Evolutionary conservation across 2,113 vertebrate genomes (phyloP).

Genomic region (Noctilio leporinus): DNA sequence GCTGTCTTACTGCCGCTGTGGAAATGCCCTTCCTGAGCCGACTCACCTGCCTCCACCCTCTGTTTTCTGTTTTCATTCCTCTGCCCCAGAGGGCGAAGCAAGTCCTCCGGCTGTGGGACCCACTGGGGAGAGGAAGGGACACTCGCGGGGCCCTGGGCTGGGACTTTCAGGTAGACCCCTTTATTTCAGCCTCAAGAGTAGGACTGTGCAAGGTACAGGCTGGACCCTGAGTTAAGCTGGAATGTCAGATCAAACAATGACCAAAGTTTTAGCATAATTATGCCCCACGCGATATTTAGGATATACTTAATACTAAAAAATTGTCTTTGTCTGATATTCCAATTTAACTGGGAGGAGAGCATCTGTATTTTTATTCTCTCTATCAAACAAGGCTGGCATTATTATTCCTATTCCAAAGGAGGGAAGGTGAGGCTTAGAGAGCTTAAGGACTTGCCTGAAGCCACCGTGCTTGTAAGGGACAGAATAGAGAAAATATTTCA

Average conservation of each 20-base stretch:
- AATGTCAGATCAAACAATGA: not conserved
- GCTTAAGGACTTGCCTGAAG: not conserved
- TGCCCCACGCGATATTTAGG: not conserved
- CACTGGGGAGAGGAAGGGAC: not conserved
- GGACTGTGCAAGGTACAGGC: not conserved
- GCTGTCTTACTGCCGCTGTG: not conserved
- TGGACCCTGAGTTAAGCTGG: not conserved
- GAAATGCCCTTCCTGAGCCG: rapidly evolving
- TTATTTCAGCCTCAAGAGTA: not conserved
- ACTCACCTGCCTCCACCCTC: not conserved
- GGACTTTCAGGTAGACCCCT: not conserved
- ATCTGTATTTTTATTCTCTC: not conserved
- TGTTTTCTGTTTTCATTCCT: not conserved
- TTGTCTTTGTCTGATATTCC: not conserved
- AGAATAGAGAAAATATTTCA: not conserved
- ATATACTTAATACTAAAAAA: not conserved
- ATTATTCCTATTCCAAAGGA: not conserved
- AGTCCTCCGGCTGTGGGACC: not conserved
- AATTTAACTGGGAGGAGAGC: not conserved
- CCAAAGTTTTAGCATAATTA: not conserved
- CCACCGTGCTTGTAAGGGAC: not conserved
- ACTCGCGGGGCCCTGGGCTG: not conserved
- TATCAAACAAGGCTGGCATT: not conserved
- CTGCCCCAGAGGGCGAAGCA: not conserved
- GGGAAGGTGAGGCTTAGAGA: not conserved